Evolutionary conservation across 2,797 vertebrate species (phyloP), one percentile per base, ranked within the genome.

Genomic region (Coreius guichenoti): DNA sequence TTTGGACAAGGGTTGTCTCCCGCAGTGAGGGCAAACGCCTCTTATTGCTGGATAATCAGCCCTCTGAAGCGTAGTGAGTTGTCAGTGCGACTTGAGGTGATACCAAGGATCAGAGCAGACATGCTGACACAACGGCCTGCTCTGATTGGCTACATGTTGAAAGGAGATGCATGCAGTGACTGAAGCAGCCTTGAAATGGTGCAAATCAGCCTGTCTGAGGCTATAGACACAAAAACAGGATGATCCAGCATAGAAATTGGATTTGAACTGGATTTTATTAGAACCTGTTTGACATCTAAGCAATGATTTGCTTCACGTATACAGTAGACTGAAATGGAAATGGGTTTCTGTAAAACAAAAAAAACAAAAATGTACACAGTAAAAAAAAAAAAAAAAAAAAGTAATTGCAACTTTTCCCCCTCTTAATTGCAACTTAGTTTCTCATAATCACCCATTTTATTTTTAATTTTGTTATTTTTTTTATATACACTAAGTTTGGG

Each of bases 191-290:
- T 45, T 31, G 63, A 54, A 81, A 43, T 45, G 12, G 8, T 54
- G 43, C 54, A 43, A 73, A 86, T 77, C 80, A 36, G 67, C 81
- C 81, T 49, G 77, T 76, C 56, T 74, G 43, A 81, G 78, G 82
- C 26, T 78, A 39, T 33, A 70, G 78, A 51, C 56, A 77, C 54
- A 80, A 58, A 65, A 61, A 81, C 29, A 8, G 36, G 76, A 77
- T 81, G 54, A 84, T 56, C 80, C 86, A 84, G 68, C 69, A 80
- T 74, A 58, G 29, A 65, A 86, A 81, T 81, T 31, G 78, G 63
- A 82, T 70, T 72, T 36, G 19, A 84, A 84, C 63, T 58, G 47
- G 26, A 70, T 58, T 56, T 54, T 39, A 78, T 81, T 72, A 76
- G 56, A 83, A 51, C 51, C 19, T 45, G 19, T 54, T 76, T 78